A percentile compares a stretch with the other conserved stretches of the same genome.
Evolutionary conservation across 2,888 invertebrate species (phyloP).

Genomic region (Zygogramma bicolorata): DNA sequence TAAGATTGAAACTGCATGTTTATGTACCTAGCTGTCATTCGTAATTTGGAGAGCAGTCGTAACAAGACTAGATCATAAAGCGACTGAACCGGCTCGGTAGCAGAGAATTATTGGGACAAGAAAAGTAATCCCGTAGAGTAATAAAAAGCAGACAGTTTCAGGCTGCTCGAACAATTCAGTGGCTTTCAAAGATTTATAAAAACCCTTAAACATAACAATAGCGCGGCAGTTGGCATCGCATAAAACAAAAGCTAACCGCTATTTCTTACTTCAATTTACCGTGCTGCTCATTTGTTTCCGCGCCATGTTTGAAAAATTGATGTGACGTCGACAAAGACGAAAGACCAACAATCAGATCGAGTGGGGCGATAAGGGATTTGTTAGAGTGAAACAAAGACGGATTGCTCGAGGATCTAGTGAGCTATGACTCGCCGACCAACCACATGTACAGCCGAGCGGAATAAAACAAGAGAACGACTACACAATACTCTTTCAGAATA

Average conservation of each 20-base stretch:
- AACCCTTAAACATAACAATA: slow-evolving; percentile 65
- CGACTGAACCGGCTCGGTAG: slow-evolving; percentile 40
- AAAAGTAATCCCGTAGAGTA: slow-evolving; percentile 60
- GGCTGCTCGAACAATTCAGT: slow-evolving; percentile 58
- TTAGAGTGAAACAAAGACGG: slow-evolving; percentile 30
- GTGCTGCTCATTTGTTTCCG: slow-evolving; percentile 68
- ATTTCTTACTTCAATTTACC: slow-evolving; percentile 68
- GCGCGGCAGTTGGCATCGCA: slow-evolving; percentile 66
- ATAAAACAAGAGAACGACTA: slow-evolving; percentile 65
- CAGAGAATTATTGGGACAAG: slow-evolving; percentile 51
- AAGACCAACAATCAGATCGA: slow-evolving; percentile 64
- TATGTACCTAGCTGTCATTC: slow-evolving; percentile 53
- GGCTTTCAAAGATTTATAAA: slow-evolving; percentile 61
- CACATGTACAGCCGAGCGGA: slow-evolving; percentile 59
- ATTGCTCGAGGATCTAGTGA: slow-evolving; percentile 49
- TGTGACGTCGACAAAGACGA: slow-evolving; percentile 68
- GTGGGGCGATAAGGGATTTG: slow-evolving; percentile 59
- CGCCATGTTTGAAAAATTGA: slow-evolving; percentile 68
- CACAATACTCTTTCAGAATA: slow-evolving; percentile 64
- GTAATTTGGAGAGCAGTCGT: slow-evolving; percentile 53
- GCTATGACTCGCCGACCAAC: slow-evolving; percentile 64
- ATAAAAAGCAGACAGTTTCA: slow-evolving; percentile 61
- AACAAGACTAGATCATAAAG: slow-evolving; percentile 52
- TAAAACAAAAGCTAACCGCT: slow-evolving; percentile 69
- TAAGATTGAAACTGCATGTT: slow-evolving; percentile 54